Base-by-base conservation (phyloP, 2,888 invertebrate genomes). In the Caenorhabditis doughertyi region DNA sequence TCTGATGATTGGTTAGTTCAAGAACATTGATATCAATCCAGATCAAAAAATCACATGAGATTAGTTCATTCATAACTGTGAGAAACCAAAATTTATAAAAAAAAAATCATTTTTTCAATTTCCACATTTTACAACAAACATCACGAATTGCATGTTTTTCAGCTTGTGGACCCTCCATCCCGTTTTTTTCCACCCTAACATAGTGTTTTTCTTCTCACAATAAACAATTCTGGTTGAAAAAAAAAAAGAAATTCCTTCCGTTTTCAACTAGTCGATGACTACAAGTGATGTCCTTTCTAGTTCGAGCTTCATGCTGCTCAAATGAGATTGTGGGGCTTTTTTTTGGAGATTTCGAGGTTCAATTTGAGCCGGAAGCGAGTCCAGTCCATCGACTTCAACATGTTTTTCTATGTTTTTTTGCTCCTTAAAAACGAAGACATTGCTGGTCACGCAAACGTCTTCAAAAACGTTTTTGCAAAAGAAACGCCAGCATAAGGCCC, bases 161-260 rank as follows among this genome's bases (percentile, higher is more conserved):
- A 39, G 39, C 44, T 18, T 32, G 21, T 53, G 23, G 39, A 32
- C 44, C 56, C 51, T 23, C 29, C n/a, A n/a, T n/a, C n/a, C 29
- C 65, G 23, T 23, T 51, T 65, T 70, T 56, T 25, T 21, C 21
- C 60, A 27, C 60, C n/a, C 35, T n/a, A n/a, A 3, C 27, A 42
- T 42, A 27, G 60, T 70, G 42, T 55, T 44, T 56, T 55, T 70
- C 44, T 29, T 32, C 29, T 68, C 39, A 29, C 70, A 42, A 70
- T 70, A 29, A 53, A 56, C 44, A 55, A 55, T 42, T 44, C 27
- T 21, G n/a, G 9, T 21, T 32, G 23, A 13, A 39, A 42, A n/a
- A n/a, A n/a, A n/a, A n/a, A n/a, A n/a, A n/a, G n/a, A n/a, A 60
- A 25, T 18, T 16, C 32, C 51, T 29, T 49, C 65, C n/a, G 18